These are phyloP conservation scores for Tetanocera ferruginea DNA, from an alignment of 2,888 invertebrate genomes.

Conservation along the genomic window DNA sequence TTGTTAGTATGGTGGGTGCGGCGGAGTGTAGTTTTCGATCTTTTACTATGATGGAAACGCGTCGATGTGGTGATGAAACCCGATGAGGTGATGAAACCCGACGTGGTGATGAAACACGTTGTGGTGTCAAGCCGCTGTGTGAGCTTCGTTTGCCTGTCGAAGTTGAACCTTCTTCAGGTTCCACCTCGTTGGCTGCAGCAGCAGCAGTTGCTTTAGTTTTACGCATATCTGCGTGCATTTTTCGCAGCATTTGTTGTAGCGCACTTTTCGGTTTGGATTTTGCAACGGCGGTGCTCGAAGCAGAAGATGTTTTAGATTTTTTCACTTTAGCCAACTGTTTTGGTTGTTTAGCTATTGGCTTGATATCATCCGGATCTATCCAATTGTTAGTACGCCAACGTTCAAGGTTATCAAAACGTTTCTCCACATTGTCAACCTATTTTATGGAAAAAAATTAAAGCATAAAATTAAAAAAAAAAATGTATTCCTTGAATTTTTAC, in stretches of 20 bases:
- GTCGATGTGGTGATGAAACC: conserved; percentile 49
- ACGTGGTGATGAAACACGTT: conserved; percentile 47
- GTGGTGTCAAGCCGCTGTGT: conserved; percentile 22
- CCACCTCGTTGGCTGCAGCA: not conserved
- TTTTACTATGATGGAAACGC: conserved; percentile 45
- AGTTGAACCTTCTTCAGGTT: conserved; percentile 39
- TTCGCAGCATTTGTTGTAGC: conserved; percentile 56
- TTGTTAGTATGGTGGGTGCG: conserved; percentile 21
- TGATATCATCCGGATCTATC: conserved; percentile 61
- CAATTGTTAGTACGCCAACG: conserved; percentile 64
- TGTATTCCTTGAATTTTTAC: not conserved
- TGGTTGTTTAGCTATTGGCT: conserved; percentile 5
- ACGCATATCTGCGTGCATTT: conserved; percentile 54
- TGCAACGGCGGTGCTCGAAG: conserved; percentile 14
- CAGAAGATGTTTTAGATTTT: conserved; percentile 47
- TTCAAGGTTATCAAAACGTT: conserved; percentile 61
- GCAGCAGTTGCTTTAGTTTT: conserved; percentile 48
- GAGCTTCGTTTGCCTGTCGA: conserved; percentile 46
- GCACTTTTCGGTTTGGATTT: conserved; percentile 53
- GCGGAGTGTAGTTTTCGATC: conserved; percentile 42
- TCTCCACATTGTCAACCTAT: conserved; percentile 65
- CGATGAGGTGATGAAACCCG: conserved; percentile 49
- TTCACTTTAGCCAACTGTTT: conserved; percentile 42
- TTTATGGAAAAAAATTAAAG: not conserved
- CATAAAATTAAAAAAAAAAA: not conserved